A percentile compares a stretch with the other conserved stretches of the same genome.
phyloP scores from a whole-genome alignment of 2,888 invertebrate species.

The Seira musarum region DNA sequence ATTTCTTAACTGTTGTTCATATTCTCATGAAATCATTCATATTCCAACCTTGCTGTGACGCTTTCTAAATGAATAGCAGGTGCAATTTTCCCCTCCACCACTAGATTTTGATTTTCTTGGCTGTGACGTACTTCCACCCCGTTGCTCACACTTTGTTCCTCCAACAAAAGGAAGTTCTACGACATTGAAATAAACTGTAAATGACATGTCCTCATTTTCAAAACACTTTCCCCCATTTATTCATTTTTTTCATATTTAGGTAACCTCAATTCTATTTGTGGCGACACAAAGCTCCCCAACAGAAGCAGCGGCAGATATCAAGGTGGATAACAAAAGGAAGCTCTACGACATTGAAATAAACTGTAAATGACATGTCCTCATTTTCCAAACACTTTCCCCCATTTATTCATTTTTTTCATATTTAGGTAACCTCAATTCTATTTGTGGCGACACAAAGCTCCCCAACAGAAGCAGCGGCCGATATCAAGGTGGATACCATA shows the following conservation, averaged over 20 bases:
- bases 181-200: not conserved
- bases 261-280: conserved; percentile 79
- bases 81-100: conserved; percentile 28
- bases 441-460: conserved; percentile 85
- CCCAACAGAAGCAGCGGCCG: conserved; percentile 85
- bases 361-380: not conserved
- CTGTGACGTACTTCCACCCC: conserved; percentile 39
- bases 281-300: conserved; percentile 86
- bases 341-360: no score
- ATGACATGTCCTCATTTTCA: conserved; percentile 4
- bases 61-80: conserved; percentile 61
- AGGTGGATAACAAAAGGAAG: conserved; percentile 89
- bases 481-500: conserved; percentile 90
- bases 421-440: conserved; percentile 77
- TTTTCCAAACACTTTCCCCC: conserved; percentile 9
- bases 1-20: no score
- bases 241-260: not conserved
- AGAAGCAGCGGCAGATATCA: conserved; percentile 88
- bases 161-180: conserved; percentile 54
- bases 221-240: conserved; percentile 1
- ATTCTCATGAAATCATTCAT: no score
- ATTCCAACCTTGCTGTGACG: conserved; percentile 52
- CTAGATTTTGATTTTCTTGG: conserved; percentile 27
- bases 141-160: conserved; percentile 57
- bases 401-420: not conserved